A percentile compares a stretch with the other conserved stretches of the same genome.
phyloP scores from a whole-genome alignment of 2,888 invertebrate species.

The Dryobotodes eremita region DNA sequence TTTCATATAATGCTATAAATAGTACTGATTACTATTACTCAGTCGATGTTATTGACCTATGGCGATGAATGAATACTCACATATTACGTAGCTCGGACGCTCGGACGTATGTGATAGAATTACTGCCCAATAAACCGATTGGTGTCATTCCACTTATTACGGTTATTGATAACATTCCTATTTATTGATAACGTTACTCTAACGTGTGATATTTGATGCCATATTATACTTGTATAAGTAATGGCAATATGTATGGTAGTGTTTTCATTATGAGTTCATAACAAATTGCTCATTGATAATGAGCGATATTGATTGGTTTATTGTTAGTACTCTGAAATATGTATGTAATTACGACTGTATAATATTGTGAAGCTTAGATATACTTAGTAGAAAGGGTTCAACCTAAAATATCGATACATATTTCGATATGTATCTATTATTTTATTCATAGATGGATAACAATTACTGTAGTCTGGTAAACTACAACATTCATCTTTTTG shows the following conservation, averaged over 20 bases:
- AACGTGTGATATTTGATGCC: conserved; percentile 4
- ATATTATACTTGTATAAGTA: background rate
- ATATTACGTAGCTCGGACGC: background rate
- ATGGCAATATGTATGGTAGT: background rate
- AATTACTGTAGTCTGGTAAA: background rate
- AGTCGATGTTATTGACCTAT: background rate
- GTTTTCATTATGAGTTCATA: conserved; percentile 1
- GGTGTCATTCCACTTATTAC: background rate
- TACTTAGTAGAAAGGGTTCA: background rate
- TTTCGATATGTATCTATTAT: background rate
- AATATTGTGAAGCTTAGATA: background rate
- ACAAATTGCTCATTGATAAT: conserved; percentile 9
- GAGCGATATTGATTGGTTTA: background rate
- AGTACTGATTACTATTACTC: background rate
- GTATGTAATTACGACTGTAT: background rate
- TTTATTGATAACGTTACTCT: conserved; percentile 10
- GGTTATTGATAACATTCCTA: conserved; percentile 5
- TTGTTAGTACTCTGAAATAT: background rate
- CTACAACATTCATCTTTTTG: background rate
- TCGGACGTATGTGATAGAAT: background rate
- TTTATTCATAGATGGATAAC: background rate
- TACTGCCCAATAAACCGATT: background rate
- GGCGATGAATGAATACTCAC: background rate
- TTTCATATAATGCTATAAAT: background rate
- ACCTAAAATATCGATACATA: background rate